Conservation (phyloP, 2,797 vertebrate species). For the Hyperoplus immaculatus region DNA sequence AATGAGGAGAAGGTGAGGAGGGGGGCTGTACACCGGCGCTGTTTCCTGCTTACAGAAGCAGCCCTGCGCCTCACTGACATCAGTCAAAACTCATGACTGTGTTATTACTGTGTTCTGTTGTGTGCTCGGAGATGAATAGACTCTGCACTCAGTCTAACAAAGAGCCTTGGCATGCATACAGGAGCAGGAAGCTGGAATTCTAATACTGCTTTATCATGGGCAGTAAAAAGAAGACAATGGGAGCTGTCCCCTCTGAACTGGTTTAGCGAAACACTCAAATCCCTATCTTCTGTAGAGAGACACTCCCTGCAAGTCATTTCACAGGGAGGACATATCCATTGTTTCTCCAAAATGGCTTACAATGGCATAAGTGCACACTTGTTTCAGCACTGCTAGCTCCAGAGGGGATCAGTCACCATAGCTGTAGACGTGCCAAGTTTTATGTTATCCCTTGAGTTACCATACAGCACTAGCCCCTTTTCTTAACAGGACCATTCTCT, state of each 20-base stretch:
- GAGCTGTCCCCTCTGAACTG: constrained; percentile 76
- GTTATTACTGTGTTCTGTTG: constrained; percentile 78
- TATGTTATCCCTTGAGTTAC: constrained; percentile 17
- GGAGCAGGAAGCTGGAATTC: constrained; percentile 78
- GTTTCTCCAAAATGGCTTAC: constrained; percentile 42
- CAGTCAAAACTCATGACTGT: constrained; percentile 79
- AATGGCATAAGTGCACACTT: constrained; percentile 39
- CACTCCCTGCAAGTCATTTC: constrained; percentile 63
- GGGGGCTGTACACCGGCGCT: constrained; percentile 24
- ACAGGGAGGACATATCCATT: constrained; percentile 39
- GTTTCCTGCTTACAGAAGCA: constrained; percentile 67
- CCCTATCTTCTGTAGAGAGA: constrained; percentile 61
- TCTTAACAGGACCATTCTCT: constrained; percentile 34
- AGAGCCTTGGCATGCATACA: constrained; percentile 78
- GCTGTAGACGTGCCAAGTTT: constrained; percentile 21
- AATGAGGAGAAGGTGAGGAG: constrained; percentile 52
- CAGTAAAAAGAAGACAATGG: constrained; percentile 76
- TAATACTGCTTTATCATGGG: constrained; percentile 77
- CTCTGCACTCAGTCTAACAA: constrained; percentile 75
- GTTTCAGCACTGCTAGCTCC: constrained; percentile 40
- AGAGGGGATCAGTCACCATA: constrained; percentile 24
- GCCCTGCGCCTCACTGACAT: constrained; percentile 68
- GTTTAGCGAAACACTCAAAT: constrained; percentile 66
- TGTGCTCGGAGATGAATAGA: constrained; percentile 75
- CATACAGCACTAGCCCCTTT: constrained; percentile 5